Conservation (phyloP, 2,888 invertebrate species). For the Dexiosoma caninum region DNA sequence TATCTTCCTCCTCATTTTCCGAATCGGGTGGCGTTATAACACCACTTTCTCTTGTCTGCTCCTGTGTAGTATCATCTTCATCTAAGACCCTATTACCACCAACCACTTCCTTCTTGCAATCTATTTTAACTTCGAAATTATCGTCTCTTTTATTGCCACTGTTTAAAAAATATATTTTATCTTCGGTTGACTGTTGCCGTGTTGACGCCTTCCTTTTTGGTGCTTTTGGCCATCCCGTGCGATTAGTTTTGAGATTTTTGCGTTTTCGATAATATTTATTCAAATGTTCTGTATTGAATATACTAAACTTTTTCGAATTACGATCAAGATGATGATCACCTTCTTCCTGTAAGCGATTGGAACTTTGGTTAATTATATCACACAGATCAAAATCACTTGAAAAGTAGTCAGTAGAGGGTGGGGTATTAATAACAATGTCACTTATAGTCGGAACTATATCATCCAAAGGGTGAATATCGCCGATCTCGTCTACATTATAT, state of each 20-base stretch:
- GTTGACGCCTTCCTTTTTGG: conserved; percentile 67
- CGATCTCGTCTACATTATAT: background rate
- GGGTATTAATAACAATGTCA: conserved; percentile 63
- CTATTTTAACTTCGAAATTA: conserved; percentile 11
- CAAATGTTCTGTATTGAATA: conserved; percentile 68
- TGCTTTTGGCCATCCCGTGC: conserved; percentile 89
- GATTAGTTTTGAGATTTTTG: conserved; percentile 82
- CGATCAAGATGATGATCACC: conserved; percentile 57
- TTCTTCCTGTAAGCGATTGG: conserved; percentile 62
- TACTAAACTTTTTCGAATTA: conserved; percentile 65
- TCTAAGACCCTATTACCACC: conserved; percentile 61
- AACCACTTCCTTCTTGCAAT: conserved; percentile 63
- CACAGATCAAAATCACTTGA: conserved; percentile 74
- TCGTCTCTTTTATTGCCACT: conserved; percentile 54
- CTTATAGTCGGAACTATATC: background rate
- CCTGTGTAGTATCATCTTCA: conserved; percentile 44
- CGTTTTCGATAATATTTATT: conserved; percentile 72
- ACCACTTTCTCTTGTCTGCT: conserved; percentile 48
- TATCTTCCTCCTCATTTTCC: conserved; percentile 62
- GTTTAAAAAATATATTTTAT: conserved; percentile 68
- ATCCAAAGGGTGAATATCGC: background rate
- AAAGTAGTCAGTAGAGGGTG: conserved; percentile 74
- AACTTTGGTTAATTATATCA: conserved; percentile 69
- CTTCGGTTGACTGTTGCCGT: conserved; percentile 67
- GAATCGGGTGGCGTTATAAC: conserved; percentile 69